Conservation (phyloP, 2,888 invertebrate genomes). For the Ormyrus labotus region DNA sequence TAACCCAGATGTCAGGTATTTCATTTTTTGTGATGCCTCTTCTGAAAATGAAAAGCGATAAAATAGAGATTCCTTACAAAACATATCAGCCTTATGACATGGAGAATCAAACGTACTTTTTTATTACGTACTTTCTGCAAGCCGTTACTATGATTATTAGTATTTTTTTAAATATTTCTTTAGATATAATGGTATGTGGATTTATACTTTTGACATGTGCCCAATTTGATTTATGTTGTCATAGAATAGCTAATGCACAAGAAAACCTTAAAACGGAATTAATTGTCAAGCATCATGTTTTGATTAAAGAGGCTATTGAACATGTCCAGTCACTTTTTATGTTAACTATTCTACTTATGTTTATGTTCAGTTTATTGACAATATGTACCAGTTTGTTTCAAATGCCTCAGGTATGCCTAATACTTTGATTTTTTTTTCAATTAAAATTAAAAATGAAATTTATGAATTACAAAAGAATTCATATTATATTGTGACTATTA, state of each 20-base stretch:
- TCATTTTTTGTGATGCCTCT: too few species aligned
- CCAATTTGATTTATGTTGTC: background rate
- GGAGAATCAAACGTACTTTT: background rate
- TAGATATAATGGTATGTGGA: constrained; percentile 9
- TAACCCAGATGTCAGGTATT: too few species aligned
- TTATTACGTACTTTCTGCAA: background rate
- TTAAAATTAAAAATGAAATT: background rate
- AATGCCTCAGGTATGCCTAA: constrained; percentile 10
- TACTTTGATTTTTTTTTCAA: background rate
- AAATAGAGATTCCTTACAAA: background rate
- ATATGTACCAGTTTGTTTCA: constrained; percentile 16
- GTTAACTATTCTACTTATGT: background rate
- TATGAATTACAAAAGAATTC: background rate
- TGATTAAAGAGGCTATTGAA: background rate
- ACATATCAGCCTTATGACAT: constrained; percentile 1
- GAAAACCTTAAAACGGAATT: background rate
- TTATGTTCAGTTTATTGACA: constrained; percentile 14
- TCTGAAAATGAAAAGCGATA: background rate
- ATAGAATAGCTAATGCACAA: background rate
- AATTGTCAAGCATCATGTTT: constrained; percentile 3
- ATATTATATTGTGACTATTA: background rate
- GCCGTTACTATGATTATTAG: background rate
- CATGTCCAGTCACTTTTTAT: constrained; percentile 9
- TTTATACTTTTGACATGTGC: constrained; percentile 6
- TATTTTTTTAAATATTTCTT: background rate